Conservation (phyloP, 1,140 invertebrate species). For the Leptoteleia sp. region DNA sequence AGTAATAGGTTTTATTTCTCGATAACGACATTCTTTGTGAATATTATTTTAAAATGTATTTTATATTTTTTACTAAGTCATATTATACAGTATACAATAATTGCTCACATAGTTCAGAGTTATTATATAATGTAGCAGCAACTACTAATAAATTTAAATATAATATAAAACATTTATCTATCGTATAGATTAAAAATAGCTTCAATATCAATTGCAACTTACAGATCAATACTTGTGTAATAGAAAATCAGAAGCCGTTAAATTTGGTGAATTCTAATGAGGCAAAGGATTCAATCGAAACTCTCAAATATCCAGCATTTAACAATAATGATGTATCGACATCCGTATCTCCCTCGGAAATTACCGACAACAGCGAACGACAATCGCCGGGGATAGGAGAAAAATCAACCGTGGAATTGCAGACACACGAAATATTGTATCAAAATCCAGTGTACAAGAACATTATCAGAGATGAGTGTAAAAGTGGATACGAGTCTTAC, state of each 20-base stretch:
- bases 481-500: conserved; percentile 24
- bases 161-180: too few relatives aligned
- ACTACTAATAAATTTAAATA: too few relatives aligned
- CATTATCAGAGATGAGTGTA: conserved; percentile 1
- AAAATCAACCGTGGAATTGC: conserved; percentile 38
- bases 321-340: conserved; percentile 48
- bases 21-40: too few relatives aligned
- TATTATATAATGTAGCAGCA: too few relatives aligned
- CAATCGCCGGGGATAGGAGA: conserved; percentile 37
- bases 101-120: too few relatives aligned
- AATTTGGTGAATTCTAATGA: conserved; percentile 1
- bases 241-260: background rate
- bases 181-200: too few relatives aligned
- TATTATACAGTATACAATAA: too few relatives aligned
- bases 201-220: too few relatives aligned
- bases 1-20: too few relatives aligned
- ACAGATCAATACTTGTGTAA: too few relatives aligned
- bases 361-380: conserved; percentile 29
- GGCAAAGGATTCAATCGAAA: conserved; percentile 32
- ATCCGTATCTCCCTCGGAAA: conserved; percentile 29
- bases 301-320: conserved; percentile 51
- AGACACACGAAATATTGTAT: conserved; percentile 52
- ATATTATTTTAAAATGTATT: too few relatives aligned
- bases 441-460: conserved; percentile 52
- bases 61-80: too few relatives aligned